phyloP scores from a whole-genome alignment of 2,888 invertebrate genomes.

The Coenonympha arcania region DNA sequence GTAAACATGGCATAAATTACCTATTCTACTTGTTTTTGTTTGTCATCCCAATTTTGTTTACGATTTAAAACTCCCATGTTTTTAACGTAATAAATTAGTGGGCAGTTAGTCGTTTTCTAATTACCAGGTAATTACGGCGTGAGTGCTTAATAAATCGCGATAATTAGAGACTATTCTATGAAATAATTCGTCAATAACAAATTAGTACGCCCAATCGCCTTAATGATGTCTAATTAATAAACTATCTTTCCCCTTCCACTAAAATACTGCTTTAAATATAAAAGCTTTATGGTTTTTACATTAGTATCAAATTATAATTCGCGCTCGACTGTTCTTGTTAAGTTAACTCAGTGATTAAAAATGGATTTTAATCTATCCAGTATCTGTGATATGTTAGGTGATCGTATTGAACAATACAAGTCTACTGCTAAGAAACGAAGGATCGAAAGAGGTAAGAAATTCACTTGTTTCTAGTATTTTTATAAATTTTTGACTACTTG shows the following conservation, averaged over 20 bases:
- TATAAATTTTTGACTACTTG: background rate
- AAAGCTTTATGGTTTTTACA: background rate
- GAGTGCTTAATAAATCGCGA: background rate
- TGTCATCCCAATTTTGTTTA: background rate
- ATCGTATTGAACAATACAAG: slow-evolving; percentile 15
- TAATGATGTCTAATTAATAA: slow-evolving; percentile 10
- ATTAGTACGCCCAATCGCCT: background rate
- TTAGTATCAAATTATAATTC: slow-evolving; percentile 1
- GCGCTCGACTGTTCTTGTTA: background rate
- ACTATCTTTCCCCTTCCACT: slow-evolving; percentile 5
- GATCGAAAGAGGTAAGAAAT: slow-evolving; percentile 6
- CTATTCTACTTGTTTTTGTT: too few species aligned
- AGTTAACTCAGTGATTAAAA: background rate
- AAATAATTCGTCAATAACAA: background rate
- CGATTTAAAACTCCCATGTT: background rate
- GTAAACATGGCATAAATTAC: too few species aligned
- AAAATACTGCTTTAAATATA: background rate
- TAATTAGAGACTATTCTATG: background rate
- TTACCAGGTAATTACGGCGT: background rate
- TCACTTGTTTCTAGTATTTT: background rate
- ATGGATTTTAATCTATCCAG: slow-evolving; percentile 15
- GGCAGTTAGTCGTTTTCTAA: background rate
- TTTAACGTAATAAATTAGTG: background rate
- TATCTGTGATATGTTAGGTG: slow-evolving; percentile 17
- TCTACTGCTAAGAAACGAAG: slow-evolving; percentile 10